Conservation (phyloP, 2,113 vertebrate genomes). For the Pimephales promelas region DNA sequence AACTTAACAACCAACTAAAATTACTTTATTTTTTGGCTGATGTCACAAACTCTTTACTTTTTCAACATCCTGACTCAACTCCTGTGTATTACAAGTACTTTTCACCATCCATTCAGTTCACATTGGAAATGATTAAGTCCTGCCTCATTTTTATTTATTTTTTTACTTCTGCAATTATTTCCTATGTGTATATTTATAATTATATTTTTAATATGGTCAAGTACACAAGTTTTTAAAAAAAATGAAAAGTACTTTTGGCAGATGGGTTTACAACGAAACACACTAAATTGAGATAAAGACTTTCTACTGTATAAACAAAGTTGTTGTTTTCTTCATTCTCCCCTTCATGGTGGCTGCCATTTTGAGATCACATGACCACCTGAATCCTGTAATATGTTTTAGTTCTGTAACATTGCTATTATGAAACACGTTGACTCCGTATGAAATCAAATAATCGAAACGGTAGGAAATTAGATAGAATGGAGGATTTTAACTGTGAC, state of each 20-base stretch:
- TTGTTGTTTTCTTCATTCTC: neutral
- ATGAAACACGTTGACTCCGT: too few species aligned
- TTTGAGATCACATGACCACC: neutral
- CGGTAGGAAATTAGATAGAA: too few species aligned
- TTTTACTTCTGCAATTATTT: neutral
- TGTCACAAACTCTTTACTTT: neutral
- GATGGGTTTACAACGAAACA: neutral
- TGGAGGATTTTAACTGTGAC: too few species aligned
- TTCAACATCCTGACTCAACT: neutral
- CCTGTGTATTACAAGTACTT: neutral
- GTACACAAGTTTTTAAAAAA: too few species aligned
- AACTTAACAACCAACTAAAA: neutral
- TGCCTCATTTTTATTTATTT: neutral
- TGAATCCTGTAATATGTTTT: neutral
- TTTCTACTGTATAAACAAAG: neutral
- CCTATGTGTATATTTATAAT: neutral
- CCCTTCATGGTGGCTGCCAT: neutral
- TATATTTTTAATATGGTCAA: neutral
- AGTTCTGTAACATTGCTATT: too few species aligned
- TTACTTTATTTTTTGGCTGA: neutral
- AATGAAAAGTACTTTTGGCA: neutral
- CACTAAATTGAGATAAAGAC: neutral
- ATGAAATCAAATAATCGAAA: too few species aligned
- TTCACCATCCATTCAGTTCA: neutral
- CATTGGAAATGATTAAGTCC: neutral